Evolutionary conservation across 2,888 invertebrate genomes (phyloP).

Genomic region (Synergus laeviventris): DNA sequence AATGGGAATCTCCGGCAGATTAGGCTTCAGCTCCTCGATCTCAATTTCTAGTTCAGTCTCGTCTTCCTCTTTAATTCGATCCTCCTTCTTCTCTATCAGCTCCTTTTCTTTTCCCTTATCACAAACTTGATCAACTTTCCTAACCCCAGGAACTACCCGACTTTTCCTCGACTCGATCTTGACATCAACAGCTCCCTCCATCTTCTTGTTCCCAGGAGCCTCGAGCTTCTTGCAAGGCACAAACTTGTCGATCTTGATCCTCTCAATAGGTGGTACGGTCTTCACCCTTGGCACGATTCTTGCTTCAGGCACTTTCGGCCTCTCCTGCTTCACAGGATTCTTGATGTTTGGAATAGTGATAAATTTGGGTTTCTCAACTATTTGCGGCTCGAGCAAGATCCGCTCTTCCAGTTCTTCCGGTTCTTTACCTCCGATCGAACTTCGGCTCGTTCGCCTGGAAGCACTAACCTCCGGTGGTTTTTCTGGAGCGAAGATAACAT

Average conservation of each 20-base stretch:
- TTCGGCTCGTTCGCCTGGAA: constrained; percentile 54
- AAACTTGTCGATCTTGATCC: constrained; percentile 62
- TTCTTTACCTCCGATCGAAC: constrained; percentile 54
- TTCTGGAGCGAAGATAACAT: constrained; percentile 73
- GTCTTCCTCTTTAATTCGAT: constrained; percentile 52
- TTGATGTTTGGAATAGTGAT: constrained; percentile 73
- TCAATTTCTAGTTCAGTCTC: constrained; percentile 63
- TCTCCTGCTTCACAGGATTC: constrained; percentile 61
- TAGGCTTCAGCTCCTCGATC: constrained; percentile 61
- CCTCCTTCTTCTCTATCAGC: constrained; percentile 42
- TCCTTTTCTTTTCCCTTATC: constrained; percentile 34
- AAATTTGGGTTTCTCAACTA: constrained; percentile 60
- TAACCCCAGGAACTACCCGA: constrained; percentile 34
- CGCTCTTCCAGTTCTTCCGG: constrained; percentile 47
- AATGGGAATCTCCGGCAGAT: constrained; percentile 59
- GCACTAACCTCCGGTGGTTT: constrained; percentile 61
- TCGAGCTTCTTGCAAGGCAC: constrained; percentile 56
- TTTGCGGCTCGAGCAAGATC: neutral
- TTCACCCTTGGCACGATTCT: constrained; percentile 60
- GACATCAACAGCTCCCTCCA: constrained; percentile 38
- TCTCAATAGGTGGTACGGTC: constrained; percentile 53
- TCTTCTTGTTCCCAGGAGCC: constrained; percentile 49
- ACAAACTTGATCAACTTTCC: constrained; percentile 8
- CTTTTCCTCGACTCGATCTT: constrained; percentile 42
- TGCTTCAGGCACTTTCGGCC: constrained; percentile 59